A percentile compares a stretch with the other conserved stretches of the same genome.
Conservation (phyloP, 92 coral and sea anemone genomes). For the Montipora capitata region DNA sequence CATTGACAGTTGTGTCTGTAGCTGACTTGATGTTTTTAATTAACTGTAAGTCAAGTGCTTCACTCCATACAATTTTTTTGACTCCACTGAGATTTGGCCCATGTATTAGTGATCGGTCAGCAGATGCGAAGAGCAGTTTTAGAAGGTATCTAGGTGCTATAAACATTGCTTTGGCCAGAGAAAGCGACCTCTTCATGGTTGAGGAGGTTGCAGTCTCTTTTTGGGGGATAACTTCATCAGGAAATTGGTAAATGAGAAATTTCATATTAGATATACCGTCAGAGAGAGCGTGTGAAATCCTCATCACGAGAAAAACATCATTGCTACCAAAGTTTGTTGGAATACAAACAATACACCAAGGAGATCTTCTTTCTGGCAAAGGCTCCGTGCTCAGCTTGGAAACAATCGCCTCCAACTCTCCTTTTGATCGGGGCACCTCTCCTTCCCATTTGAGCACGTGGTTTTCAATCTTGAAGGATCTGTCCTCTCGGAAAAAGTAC, state of each 20-base stretch:
- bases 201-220: slow-evolving; percentile 77
- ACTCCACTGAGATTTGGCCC: slow-evolving; percentile 84
- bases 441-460: slow-evolving; percentile 89
- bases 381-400: slow-evolving; percentile 75
- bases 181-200: slow-evolving; percentile 52
- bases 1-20: slow-evolving; percentile 96
- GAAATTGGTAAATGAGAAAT: slow-evolving; percentile 70
- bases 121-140: slow-evolving; percentile 25
- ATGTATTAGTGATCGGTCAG: slow-evolving; percentile 85
- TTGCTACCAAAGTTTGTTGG: slow-evolving; percentile 78
- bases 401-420: slow-evolving; percentile 82
- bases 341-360: slow-evolving; percentile 85
- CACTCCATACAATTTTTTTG: slow-evolving; percentile 88
- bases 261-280: slow-evolving; percentile 88
- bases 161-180: slow-evolving; percentile 75
- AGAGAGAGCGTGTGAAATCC: slow-evolving; percentile 85
- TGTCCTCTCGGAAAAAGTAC: slow-evolving; percentile 88
- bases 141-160: slow-evolving; percentile 61
- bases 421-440: slow-evolving; percentile 78
- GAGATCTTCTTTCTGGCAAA: slow-evolving; percentile 73
- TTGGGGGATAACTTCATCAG: slow-evolving; percentile 75
- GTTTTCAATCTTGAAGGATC: slow-evolving; percentile 76
- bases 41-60: slow-evolving; percentile 72
- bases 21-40: slow-evolving; percentile 84
- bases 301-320: slow-evolving; percentile 60